Percentiles rank a stretch among this genome's conserved stretches.
These are phyloP conservation scores for Noctua janthe DNA, from an alignment of 2,888 invertebrate species.

Conservation along the genomic window DNA sequence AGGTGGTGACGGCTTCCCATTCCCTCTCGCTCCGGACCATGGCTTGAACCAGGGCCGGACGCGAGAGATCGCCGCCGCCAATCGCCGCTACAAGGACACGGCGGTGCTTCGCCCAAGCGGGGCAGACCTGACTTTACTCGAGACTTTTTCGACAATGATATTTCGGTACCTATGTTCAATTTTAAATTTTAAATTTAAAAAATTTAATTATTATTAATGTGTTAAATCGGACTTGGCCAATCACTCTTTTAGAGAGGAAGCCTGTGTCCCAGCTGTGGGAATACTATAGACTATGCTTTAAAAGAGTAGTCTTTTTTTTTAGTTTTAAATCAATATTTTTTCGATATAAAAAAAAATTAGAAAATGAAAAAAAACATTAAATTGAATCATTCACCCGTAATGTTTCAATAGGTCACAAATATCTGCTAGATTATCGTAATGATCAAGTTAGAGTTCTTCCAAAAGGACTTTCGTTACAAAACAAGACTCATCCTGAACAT, in stretches of 20 bases:
- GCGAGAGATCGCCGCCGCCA: too few relatives aligned
- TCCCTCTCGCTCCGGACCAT: too few relatives aligned
- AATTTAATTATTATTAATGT: too few relatives aligned
- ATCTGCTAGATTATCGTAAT: neutral
- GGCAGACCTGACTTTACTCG: too few relatives aligned
- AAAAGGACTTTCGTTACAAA: neutral
- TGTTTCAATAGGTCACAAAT: neutral
- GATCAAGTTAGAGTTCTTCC: neutral
- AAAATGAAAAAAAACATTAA: too few relatives aligned
- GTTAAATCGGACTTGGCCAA: neutral
- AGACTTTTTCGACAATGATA: neutral
- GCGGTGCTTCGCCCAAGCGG: too few relatives aligned
- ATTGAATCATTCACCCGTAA: neutral
- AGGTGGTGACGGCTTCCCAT: too few relatives aligned
- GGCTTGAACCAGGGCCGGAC: too few relatives aligned
- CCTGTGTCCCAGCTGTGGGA: neutral
- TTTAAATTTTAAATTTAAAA: neutral
- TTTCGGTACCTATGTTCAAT: neutral
- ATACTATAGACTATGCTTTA: neutral
- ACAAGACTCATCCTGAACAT: slow-evolving; percentile 16
- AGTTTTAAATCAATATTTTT: neutral
- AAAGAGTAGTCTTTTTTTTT: neutral
- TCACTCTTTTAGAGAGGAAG: neutral
- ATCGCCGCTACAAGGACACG: too few relatives aligned
- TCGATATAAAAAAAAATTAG: neutral